Percentiles rank a stretch among this genome's conserved stretches.
These are phyloP conservation scores for Pimpla rufipes DNA, from an alignment of 2,888 invertebrate species.

Conservation along the genomic window DNA sequence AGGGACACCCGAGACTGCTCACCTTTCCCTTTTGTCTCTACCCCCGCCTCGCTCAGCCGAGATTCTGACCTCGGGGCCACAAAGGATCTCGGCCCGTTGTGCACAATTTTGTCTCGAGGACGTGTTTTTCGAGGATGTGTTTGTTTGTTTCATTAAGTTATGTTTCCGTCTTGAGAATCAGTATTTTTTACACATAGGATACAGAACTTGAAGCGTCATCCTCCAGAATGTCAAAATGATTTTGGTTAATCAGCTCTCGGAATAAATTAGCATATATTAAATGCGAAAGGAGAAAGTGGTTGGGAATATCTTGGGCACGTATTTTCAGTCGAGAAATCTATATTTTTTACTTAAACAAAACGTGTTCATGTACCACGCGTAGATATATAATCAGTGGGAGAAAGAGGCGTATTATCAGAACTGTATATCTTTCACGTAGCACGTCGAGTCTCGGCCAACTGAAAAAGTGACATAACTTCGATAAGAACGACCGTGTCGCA, in stretches of 20 bases:
- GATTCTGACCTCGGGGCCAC: background rate
- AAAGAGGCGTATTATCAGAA: background rate
- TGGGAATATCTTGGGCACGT: background rate
- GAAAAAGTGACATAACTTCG: slow-evolving; percentile 1
- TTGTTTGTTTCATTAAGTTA: too few relatives aligned
- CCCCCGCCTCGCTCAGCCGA: background rate
- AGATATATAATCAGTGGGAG: background rate
- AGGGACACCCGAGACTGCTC: background rate
- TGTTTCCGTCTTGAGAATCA: too few relatives aligned
- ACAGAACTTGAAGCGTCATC: too few relatives aligned
- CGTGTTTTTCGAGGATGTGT: too few relatives aligned
- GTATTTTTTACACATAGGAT: too few relatives aligned
- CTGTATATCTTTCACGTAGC: slow-evolving; percentile 10
- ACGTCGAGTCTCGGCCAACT: background rate
- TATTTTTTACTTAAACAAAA: background rate
- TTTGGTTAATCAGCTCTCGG: background rate
- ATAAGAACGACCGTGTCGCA: background rate
- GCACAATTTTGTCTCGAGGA: background rate
- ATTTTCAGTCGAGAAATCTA: background rate
- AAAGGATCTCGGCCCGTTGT: background rate
- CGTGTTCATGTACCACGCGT: background rate
- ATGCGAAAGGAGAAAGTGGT: background rate
- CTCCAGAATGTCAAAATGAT: too few relatives aligned
- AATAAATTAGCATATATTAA: too few relatives aligned
- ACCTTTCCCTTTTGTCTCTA: background rate